Conservation (phyloP, 2,888 invertebrate genomes). For the Lymantria dispar region DNA sequence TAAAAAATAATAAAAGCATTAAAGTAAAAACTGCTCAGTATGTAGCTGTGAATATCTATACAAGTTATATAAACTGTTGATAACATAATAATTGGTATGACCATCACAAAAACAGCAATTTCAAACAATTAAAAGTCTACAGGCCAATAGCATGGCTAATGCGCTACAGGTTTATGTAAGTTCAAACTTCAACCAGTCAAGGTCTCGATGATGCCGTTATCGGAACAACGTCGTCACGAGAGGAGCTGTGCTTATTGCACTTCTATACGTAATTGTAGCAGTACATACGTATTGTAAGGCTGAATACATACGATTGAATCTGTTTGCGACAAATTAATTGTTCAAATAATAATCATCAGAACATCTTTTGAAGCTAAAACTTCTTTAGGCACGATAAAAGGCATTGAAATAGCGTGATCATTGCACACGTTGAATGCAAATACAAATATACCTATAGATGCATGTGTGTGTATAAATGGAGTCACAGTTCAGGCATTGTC, state of each 20-base stretch:
- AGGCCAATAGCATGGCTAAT: conserved; percentile 35
- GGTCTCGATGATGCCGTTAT: conserved; percentile 73
- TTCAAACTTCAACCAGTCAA: conserved; percentile 61
- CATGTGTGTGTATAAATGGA: too few species aligned
- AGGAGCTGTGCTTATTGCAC: conserved; percentile 45
- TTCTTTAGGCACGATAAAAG: too few species aligned
- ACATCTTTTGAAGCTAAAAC: too few species aligned
- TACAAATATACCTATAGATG: too few species aligned
- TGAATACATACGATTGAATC: background rate
- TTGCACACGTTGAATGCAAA: too few species aligned
- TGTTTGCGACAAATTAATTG: background rate
- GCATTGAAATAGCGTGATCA: too few species aligned
- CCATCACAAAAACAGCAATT: conserved; percentile 1
- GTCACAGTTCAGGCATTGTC: too few species aligned
- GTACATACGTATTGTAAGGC: background rate
- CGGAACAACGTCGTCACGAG: conserved; percentile 74
- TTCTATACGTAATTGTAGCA: background rate
- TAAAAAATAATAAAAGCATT: too few species aligned
- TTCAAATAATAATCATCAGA: too few species aligned
- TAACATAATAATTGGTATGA: background rate
- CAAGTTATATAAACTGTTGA: background rate
- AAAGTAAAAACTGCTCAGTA: too few species aligned
- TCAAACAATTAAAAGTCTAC: conserved; percentile 8
- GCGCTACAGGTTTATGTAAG: conserved; percentile 51
- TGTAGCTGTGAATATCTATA: too few species aligned